phyloP scores from a whole-genome alignment of 2,888 invertebrate genomes.

The Parapristionchus giblindavisi region DNA sequence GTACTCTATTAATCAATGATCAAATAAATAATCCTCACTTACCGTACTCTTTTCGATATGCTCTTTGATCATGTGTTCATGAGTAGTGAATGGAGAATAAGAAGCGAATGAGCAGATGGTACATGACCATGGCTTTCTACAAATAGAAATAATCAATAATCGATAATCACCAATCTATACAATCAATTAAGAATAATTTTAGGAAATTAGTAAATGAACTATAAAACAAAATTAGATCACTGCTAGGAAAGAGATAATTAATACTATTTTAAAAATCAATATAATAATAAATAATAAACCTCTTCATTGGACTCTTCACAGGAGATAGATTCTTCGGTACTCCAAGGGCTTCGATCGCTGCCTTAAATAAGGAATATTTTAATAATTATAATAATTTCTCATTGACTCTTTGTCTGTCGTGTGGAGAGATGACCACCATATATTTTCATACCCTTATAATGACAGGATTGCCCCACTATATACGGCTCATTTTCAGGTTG shows the following conservation, averaged over 20 bases:
- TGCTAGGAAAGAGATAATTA: background rate
- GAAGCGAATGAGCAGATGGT: constrained; percentile 53
- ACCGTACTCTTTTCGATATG: constrained; percentile 6
- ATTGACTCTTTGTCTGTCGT: no score
- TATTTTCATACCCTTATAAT: no score
- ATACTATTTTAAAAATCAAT: background rate
- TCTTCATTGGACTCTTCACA: constrained; percentile 46
- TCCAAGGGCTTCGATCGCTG: constrained; percentile 57
- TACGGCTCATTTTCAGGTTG: no score
- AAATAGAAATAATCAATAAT: background rate
- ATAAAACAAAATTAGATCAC: background rate
- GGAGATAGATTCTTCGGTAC: constrained; percentile 49
- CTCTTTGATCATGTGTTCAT: constrained; percentile 22
- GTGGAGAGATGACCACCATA: no score
- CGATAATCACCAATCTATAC: background rate
- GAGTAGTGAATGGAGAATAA: constrained; percentile 35
- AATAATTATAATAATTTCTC: no score
- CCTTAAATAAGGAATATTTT: constrained; percentile 32
- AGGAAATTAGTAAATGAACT: background rate
- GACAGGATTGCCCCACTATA: no score
- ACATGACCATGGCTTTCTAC: constrained; percentile 56
- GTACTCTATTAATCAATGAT: background rate
- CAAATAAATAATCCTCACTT: no score
- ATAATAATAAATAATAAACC: background rate
- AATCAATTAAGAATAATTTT: background rate